These are phyloP conservation scores for Habroteleia sp. DNA, from an alignment of 2,888 invertebrate species.

Conservation along the genomic window DNA sequence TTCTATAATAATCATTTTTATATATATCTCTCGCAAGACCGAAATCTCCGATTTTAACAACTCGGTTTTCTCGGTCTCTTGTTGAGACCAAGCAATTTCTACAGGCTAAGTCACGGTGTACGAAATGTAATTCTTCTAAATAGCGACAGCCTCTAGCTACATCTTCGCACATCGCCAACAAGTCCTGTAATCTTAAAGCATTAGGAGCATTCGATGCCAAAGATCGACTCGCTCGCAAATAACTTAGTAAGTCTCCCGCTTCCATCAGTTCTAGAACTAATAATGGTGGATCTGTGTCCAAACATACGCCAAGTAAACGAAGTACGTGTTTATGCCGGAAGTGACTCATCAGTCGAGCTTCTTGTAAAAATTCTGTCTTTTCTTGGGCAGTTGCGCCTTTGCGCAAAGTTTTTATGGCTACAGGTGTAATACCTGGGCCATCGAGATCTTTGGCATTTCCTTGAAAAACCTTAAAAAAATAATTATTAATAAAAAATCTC, in stretches of 20 bases:
- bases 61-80: conserved; percentile 85
- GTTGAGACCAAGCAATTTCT: conserved; percentile 96
- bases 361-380: conserved; percentile 96
- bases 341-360: conserved; percentile 98
- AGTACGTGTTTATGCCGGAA: conserved; percentile 98
- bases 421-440: conserved; percentile 85
- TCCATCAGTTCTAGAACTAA: conserved; percentile 99
- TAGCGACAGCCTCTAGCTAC: conserved; percentile 97
- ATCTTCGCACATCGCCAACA: conserved; percentile 96
- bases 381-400: conserved; percentile 95
- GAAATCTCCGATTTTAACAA: conserved; percentile 98
- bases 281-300: conserved; percentile 95
- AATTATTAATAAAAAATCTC: conserved; percentile 2
- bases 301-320: conserved; percentile 94
- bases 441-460: conserved; percentile 90
- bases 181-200: conserved; percentile 89
- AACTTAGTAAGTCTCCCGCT: conserved; percentile 96
- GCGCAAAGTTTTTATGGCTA: conserved; percentile 97
- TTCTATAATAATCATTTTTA: conserved; percentile 98
- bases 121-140: conserved; percentile 97
- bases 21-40: conserved; percentile 98
- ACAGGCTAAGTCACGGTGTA: conserved; percentile 97
- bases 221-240: conserved; percentile 91
- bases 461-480: conserved; percentile 86
- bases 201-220: conserved; percentile 84